These are phyloP conservation scores for Montifringilla adamsi DNA, from an alignment of 2,113 vertebrate species.

Conservation along the genomic window DNA sequence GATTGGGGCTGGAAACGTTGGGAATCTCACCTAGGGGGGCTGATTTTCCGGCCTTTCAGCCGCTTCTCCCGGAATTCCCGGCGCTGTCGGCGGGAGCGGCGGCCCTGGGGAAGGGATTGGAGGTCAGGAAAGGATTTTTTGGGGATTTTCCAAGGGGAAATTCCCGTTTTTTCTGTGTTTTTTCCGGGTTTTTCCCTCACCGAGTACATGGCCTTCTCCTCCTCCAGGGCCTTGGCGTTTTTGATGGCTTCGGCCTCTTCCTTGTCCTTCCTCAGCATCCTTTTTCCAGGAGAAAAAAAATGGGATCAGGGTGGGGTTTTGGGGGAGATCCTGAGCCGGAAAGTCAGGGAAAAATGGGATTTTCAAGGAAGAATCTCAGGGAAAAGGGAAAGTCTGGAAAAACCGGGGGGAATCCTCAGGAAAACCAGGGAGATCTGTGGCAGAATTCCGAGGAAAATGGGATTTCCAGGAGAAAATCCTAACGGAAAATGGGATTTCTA, in stretches of 20 bases:
- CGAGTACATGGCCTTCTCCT: constrained; percentile 98
- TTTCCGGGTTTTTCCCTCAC: constrained; percentile 59
- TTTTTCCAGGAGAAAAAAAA: neutral
- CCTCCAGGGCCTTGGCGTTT: constrained; percentile 93
- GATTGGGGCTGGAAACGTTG: accelerated
- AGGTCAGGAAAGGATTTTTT: too few relatives aligned
- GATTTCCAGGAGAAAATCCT: accelerated
- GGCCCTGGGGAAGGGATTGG: constrained; percentile 73
- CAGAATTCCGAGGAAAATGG: neutral
- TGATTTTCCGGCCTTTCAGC: constrained; percentile 93
- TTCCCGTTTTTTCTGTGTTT: accelerated
- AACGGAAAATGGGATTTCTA: accelerated
- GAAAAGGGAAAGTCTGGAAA: neutral
- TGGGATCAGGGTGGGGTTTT: accelerated
- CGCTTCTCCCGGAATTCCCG: constrained; percentile 95
- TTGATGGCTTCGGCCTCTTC: constrained; percentile 97
- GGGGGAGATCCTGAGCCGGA: too few relatives aligned
- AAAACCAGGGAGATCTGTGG: too few relatives aligned
- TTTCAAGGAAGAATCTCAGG: neutral
- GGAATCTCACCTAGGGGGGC: constrained; percentile 87
- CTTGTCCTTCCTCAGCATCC: constrained; percentile 96
- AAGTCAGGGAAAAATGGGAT: too few relatives aligned
- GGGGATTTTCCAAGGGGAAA: neutral
- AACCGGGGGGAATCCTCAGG: too few relatives aligned
- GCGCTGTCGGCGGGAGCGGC: constrained; percentile 90